Evolutionary conservation across 2,797 vertebrate species (phyloP).

Genomic region (Limnodromus scolopaceus): DNA sequence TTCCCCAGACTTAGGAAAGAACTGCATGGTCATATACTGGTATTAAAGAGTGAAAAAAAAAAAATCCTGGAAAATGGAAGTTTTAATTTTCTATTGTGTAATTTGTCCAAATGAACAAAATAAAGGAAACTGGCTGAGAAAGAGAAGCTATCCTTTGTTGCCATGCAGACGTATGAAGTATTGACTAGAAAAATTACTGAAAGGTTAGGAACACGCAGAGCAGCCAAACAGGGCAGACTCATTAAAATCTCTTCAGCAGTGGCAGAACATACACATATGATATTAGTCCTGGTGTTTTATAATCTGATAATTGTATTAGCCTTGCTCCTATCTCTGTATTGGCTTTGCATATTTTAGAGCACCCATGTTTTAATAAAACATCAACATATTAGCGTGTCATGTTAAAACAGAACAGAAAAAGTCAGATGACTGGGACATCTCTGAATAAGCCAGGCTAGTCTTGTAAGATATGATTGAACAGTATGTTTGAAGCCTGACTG

Average conservation of each 20-base stretch:
- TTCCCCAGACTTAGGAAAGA: background rate
- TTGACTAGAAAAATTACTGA: background rate
- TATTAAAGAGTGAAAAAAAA: background rate
- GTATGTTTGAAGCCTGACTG: background rate
- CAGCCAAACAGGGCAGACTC: background rate
- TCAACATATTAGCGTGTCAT: background rate
- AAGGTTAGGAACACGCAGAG: background rate
- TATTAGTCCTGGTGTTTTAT: background rate
- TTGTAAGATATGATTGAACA: background rate
- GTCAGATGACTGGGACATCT: background rate
- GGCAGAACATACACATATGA: background rate
- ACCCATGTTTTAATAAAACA: background rate
- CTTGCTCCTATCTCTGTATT: background rate
- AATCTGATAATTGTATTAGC: background rate
- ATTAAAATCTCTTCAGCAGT: background rate
- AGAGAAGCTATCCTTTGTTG: background rate
- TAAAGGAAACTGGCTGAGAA: background rate
- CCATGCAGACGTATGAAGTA: background rate
- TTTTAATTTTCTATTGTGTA: background rate
- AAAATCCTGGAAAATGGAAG: background rate
- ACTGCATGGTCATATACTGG: background rate
- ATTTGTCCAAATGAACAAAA: background rate
- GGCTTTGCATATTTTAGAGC: background rate
- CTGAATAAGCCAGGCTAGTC: background rate
- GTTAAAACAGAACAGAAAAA: background rate